Evolutionary conservation across 2,113 vertebrate genomes (phyloP).

Genomic region (Mionectes macconnelli): DNA sequence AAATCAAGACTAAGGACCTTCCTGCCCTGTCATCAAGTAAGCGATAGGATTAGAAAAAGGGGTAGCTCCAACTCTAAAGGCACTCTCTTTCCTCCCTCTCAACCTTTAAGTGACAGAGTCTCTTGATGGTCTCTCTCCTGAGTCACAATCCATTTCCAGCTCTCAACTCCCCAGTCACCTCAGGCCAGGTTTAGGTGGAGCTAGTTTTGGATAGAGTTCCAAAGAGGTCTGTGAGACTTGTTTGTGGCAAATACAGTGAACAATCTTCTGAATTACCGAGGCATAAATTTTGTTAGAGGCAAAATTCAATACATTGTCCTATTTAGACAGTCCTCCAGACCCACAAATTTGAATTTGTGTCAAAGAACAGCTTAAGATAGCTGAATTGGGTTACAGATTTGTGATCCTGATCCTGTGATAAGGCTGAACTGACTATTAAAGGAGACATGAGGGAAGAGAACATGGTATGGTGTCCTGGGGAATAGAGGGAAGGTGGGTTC

Average conservation of each 20-base stretch:
- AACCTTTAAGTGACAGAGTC: accelerated
- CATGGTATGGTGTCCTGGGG: not conserved
- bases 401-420: not conserved
- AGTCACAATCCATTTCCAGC: not conserved
- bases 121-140: not conserved
- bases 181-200: not conserved
- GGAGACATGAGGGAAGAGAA: not conserved
- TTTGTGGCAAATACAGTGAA: not conserved
- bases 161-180: not conserved
- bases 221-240: not conserved
- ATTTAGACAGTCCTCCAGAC: not conserved
- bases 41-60: not conserved
- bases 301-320: not conserved
- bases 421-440: accelerated
- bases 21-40: not conserved
- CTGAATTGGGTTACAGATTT: not conserved
- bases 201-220: not conserved
- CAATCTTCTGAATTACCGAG: not conserved
- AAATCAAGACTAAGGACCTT: not conserved
- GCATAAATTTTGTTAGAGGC: not conserved
- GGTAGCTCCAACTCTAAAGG: not conserved
- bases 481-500: not conserved
- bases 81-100: not conserved
- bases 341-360: not conserved
- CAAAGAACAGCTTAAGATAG: not conserved